Conservation (phyloP, 2,797 vertebrate species). For the Coccyzus lansbergi region DNA sequence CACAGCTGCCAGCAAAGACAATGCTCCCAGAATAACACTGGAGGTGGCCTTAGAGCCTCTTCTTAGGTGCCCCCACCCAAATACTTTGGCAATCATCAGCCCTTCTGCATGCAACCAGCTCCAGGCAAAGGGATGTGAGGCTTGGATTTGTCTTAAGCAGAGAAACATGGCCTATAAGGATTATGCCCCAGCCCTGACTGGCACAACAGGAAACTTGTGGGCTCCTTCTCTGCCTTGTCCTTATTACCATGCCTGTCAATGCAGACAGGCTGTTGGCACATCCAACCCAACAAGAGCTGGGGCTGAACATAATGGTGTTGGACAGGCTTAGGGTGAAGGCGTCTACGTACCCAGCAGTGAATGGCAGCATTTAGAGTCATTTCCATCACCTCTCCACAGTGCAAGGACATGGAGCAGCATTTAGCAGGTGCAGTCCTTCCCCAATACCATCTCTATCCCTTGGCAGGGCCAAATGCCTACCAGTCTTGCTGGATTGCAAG, state of each 20-base stretch:
- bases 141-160: background rate
- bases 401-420: background rate
- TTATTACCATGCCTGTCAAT: background rate
- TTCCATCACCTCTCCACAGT: background rate
- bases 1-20: background rate
- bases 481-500: rapidly evolving
- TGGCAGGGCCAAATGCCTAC: background rate
- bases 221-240: background rate
- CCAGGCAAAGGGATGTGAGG: background rate
- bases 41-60: background rate
- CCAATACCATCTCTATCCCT: rapidly evolving
- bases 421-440: background rate
- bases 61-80: background rate
- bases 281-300: rapidly evolving
- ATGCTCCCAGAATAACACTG: rapidly evolving
- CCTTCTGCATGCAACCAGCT: background rate
- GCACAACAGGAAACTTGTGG: background rate
- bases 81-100: background rate
- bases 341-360: background rate
- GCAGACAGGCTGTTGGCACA: background rate
- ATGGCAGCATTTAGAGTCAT: background rate
- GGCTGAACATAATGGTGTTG: rapidly evolving
- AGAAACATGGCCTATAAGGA: background rate
- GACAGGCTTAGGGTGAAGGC: background rate
- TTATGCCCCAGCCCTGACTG: background rate